phyloP scores from a whole-genome alignment of 2,888 invertebrate genomes.

The Rapana venosa region DNA sequence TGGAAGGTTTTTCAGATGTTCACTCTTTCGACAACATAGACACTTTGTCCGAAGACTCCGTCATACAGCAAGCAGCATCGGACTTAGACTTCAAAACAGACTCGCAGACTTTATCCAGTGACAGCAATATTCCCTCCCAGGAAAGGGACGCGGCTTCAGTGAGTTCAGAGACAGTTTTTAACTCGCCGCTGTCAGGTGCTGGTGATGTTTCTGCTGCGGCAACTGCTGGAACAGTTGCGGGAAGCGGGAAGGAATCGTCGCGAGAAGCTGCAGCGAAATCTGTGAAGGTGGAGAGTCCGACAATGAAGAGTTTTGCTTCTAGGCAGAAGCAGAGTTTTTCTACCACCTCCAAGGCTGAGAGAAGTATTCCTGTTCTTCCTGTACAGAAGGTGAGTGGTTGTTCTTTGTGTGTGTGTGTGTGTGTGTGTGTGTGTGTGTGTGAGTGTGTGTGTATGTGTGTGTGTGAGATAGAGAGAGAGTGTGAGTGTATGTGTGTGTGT shows the following conservation, averaged over 20 bases:
- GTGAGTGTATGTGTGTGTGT: no score
- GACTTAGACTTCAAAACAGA: neutral
- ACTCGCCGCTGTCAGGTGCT: neutral
- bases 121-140: no score
- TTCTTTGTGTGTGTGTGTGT: neutral
- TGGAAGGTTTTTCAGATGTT: neutral
- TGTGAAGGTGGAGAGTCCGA: neutral
- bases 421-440: no score
- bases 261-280: neutral
- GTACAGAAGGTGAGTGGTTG: conserved; percentile 47
- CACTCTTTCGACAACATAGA: conserved; percentile 29
- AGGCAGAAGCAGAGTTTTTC: conserved; percentile 42
- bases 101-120: neutral
- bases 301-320: neutral
- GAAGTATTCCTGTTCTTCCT: conserved; percentile 34
- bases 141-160: neutral
- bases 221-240: neutral
- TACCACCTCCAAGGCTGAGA: conserved; percentile 24
- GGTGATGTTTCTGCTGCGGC: conserved; percentile 16
- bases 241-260: neutral
- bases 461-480: no score
- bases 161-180: neutral
- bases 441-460: no score
- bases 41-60: conserved; percentile 42
- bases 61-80: conserved; percentile 42